Conservation (phyloP, 2,113 vertebrate species). For the Nesoenas mayeri region DNA sequence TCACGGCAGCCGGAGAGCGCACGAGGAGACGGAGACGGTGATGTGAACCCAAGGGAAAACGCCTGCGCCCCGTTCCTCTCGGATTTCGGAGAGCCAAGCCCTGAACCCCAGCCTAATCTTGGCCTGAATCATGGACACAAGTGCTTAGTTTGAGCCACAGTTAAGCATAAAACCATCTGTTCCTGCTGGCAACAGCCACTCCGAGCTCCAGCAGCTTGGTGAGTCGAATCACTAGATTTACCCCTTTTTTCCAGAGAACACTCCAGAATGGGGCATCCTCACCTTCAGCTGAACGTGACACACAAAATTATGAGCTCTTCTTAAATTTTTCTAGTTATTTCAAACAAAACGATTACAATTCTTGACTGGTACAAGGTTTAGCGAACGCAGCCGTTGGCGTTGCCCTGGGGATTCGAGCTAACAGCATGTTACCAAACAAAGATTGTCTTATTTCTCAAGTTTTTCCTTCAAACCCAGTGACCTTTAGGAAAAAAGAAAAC, state of each 20-base stretch:
- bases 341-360: background rate
- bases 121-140: background rate
- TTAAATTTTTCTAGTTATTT: background rate
- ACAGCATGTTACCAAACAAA: background rate
- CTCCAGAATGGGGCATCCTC: rapidly evolving
- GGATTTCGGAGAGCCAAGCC: background rate
- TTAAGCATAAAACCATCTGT: background rate
- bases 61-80: background rate
- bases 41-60: rapidly evolving
- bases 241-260: background rate
- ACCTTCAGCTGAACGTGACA: background rate
- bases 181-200: background rate
- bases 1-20: background rate
- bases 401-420: background rate
- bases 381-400: too few relatives aligned
- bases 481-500: background rate
- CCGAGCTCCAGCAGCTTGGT: background rate
- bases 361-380: background rate
- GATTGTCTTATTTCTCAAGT: background rate
- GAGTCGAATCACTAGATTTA: background rate
- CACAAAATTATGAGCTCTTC: too few relatives aligned
- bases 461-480: background rate
- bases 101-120: background rate
- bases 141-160: background rate
- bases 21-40: background rate